These are phyloP conservation scores for Lordiphosa collinella DNA, from an alignment of 1,140 invertebrate species.

Conservation along the genomic window DNA sequence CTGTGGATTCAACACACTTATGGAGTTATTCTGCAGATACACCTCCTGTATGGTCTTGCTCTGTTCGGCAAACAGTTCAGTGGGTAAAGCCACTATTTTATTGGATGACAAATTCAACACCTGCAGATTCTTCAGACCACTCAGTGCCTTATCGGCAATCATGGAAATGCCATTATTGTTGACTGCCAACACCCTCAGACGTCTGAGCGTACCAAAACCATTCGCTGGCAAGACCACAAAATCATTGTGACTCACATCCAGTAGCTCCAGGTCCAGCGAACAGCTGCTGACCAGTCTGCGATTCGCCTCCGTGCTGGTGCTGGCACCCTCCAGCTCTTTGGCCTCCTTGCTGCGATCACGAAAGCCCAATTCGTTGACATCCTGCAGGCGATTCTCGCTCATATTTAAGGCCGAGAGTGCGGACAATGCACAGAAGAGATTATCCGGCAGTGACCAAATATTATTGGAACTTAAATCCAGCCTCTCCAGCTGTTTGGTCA, in stretches of 20 bases:
- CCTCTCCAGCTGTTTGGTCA: constrained; percentile 87
- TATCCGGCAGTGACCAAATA: constrained; percentile 92
- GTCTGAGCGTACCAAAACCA: constrained; percentile 88
- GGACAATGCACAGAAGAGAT: constrained; percentile 89
- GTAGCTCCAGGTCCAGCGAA: constrained; percentile 87
- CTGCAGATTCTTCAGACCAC: constrained; percentile 88
- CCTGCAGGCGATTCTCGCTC: constrained; percentile 91
- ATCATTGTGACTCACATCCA: constrained; percentile 92
- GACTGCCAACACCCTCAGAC: constrained; percentile 88
- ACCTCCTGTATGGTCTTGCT: constrained; percentile 90
- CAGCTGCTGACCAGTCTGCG: constrained; percentile 81
- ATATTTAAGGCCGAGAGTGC: constrained; percentile 89
- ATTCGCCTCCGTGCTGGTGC: constrained; percentile 53
- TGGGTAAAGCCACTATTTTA: constrained; percentile 92
- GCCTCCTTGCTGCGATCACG: constrained; percentile 81
- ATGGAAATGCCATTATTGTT: constrained; percentile 92
- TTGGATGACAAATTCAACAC: constrained; percentile 92
- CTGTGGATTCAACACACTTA: constrained; percentile 88
- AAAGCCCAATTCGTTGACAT: constrained; percentile 90
- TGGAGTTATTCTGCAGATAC: constrained; percentile 93
- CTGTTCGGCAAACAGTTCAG: constrained; percentile 89
- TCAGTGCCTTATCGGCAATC: constrained; percentile 89
- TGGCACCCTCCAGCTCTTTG: constrained; percentile 24
- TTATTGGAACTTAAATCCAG: constrained; percentile 93
- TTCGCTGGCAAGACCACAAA: constrained; percentile 89